These are phyloP conservation scores for Diachrysia chrysitis DNA, from an alignment of 2,888 invertebrate species.

Conservation along the genomic window DNA sequence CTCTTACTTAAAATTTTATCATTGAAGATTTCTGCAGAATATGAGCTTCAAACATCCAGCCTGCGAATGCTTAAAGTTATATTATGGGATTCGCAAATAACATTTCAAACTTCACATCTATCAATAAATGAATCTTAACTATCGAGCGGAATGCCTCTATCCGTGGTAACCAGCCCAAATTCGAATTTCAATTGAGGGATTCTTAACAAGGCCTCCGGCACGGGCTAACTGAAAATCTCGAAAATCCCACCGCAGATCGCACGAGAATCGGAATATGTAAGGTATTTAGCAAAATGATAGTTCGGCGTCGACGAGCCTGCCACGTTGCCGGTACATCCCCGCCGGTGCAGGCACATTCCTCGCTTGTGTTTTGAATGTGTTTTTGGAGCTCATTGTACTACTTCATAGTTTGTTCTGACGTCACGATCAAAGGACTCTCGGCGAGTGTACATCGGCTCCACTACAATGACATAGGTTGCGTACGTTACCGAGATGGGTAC, in stretches of 20 bases:
- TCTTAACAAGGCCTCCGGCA: slow-evolving; percentile 82
- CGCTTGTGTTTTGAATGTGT: slow-evolving; percentile 51
- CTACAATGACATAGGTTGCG: slow-evolving; percentile 5
- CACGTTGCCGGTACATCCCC: slow-evolving; percentile 38
- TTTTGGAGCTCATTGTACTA: slow-evolving; percentile 39
- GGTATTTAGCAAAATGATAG: slow-evolving; percentile 81
- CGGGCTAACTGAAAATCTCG: slow-evolving; percentile 82
- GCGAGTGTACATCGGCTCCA: slow-evolving; percentile 7
- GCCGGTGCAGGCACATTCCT: slow-evolving; percentile 59
- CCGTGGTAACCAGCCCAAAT: slow-evolving; percentile 70
- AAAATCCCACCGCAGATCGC: slow-evolving; percentile 84
- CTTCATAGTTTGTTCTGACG: neutral
- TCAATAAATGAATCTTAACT: slow-evolving; percentile 36
- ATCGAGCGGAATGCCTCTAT: slow-evolving; percentile 68
- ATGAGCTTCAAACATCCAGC: neutral
- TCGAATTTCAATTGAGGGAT: slow-evolving; percentile 79
- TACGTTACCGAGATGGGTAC: neutral
- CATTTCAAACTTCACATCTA: slow-evolving; percentile 5
- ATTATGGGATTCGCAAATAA: slow-evolving; percentile 14
- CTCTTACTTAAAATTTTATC: neutral
- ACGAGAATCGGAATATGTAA: slow-evolving; percentile 84
- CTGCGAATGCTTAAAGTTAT: neutral
- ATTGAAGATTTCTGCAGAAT: neutral
- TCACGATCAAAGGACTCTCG: neutral
- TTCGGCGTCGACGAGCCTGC: slow-evolving; percentile 40